Base-by-base conservation (phyloP, 2,888 invertebrate genomes). In the Melanostoma scalare region DNA sequence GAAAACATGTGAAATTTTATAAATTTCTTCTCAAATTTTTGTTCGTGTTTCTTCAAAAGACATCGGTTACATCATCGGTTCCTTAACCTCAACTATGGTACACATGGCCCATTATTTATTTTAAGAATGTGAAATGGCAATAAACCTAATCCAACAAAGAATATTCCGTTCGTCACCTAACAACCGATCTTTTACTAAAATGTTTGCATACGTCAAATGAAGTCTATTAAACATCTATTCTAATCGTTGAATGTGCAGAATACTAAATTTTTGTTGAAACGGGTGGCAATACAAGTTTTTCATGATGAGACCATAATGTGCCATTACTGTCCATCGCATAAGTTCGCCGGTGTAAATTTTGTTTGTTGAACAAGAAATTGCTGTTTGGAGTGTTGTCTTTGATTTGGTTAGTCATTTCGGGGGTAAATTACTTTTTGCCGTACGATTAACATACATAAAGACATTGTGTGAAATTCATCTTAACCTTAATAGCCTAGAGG, bases 201-300 rank as follows among this genome's bases (percentile, higher is more conserved):
- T 60, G 8, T 60, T 60, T 60, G 44, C 33, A 60, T 60, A 58
- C n/a, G 9, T 60, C 44, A 58, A 58, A 1, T 60, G 10, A 46
- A 46, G 20, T 8, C 44, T 8, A 60, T 35, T 60, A 35, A 9
- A 10, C 35, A 20, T 46, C 46, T 58, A 9, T 42, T 3, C 9
- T 6, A 55, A 4, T 6, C 3, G 36, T 8, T 30, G 40, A 30
- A 38, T 30, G 9, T 40, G 31, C 5, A 8, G 61, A 61, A 61
- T 61, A 61, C 35, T 9, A 8, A 61, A 61, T 61, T 44, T 33
- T 2, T 56, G 33, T 31, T 30, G 20, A 20, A 20, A 20, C 20
- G 20, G 20, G 20, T 33, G 35, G 10, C 6, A 60, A 44, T 10
- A 44, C 35, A 8, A 8, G 42, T n/a, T n/a, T 20, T 20, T 20